These are phyloP conservation scores for Eustalomyia histrio DNA, from an alignment of 2,888 invertebrate species.

Conservation along the genomic window DNA sequence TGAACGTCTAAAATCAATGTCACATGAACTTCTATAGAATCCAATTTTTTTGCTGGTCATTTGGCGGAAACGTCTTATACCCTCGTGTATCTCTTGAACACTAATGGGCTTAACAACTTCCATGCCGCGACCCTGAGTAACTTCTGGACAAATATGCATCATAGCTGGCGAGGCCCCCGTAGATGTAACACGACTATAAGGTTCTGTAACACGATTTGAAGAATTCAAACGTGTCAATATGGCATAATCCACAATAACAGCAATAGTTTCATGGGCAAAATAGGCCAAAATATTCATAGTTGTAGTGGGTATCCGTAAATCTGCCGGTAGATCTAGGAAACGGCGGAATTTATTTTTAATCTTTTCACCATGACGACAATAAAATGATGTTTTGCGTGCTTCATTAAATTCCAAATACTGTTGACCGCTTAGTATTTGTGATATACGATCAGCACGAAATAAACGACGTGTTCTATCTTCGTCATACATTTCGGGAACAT, in stretches of 20 bases:
- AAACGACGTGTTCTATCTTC: slow-evolving; percentile 78
- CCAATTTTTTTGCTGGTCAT: slow-evolving; percentile 77
- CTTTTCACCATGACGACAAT: slow-evolving; percentile 80
- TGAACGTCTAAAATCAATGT: slow-evolving; percentile 74
- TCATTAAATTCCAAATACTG: slow-evolving; percentile 89
- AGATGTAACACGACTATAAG: slow-evolving; percentile 83
- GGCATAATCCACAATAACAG: slow-evolving; percentile 91
- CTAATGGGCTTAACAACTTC: slow-evolving; percentile 86
- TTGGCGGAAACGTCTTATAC: slow-evolving; percentile 84
- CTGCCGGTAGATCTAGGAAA: slow-evolving; percentile 84
- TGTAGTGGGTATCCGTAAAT: slow-evolving; percentile 82
- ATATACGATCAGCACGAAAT: slow-evolving; percentile 83
- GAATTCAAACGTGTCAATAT: slow-evolving; percentile 89
- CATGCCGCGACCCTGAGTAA: slow-evolving; percentile 81
- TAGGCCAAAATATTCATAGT: slow-evolving; percentile 90
- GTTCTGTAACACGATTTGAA: slow-evolving; percentile 84
- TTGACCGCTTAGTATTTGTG: slow-evolving; percentile 81
- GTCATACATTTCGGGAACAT: slow-evolving; percentile 79
- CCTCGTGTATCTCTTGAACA: slow-evolving; percentile 90
- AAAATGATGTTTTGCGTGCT: slow-evolving; percentile 88
- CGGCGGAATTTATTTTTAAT: slow-evolving; percentile 82
- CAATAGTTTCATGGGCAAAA: slow-evolving; percentile 93
- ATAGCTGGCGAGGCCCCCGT: slow-evolving; percentile 77
- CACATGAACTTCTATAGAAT: slow-evolving; percentile 75
- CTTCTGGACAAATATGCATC: slow-evolving; percentile 79